Base-by-base conservation (phyloP, 2,888 invertebrate genomes). In the Catocala sponsa region DNA sequence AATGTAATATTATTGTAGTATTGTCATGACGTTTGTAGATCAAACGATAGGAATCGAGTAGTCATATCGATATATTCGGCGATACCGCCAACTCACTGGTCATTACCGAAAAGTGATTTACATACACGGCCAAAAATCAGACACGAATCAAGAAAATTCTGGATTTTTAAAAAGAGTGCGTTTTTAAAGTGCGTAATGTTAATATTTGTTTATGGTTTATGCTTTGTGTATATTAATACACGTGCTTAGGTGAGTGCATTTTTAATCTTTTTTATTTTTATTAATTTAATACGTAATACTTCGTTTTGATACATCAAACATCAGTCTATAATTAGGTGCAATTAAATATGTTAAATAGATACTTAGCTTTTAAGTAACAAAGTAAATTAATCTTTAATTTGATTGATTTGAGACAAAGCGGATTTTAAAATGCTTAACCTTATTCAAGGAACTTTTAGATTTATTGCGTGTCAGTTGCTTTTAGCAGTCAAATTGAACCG, bases 1-100 rank as follows among this genome's bases (percentile, higher is more conserved):
- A 49, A 69, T 56, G 43, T 59, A 55, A 55, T 62, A 50, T 62
- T 58, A 62, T 44, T 60, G 51, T 44, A 53, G 32, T 55, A 56
- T 35, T 57, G 48, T 42, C 46, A 44, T 76, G 77, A 76, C 72
- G 74, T 53, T 44, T 59, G 15, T 49, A 52, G 68, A 74, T 72
- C 15, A 9, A n/a, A 4, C 42, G 76, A 76, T 76, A 77, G 48
- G 48, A 47, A 5, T 5, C 35, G 35, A 63, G 69, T 60, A 63
- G 68, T 11, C 10, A 11, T 43, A 25, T 25, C 9, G 62, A 77
- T 76, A 77, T 74, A 76, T 57, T 67, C 9, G 25, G n/a, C 35
- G 75, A 71, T 75, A 76, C 38, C 10, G 42, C n/a, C 41, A 11
- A 55, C 32, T 51, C 6, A 12, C 10, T 35, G 50, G 47, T 63